These are phyloP conservation scores for Sylvicapra grimmia DNA, from an alignment of 2,113 vertebrate genomes.

Conservation along the genomic window DNA sequence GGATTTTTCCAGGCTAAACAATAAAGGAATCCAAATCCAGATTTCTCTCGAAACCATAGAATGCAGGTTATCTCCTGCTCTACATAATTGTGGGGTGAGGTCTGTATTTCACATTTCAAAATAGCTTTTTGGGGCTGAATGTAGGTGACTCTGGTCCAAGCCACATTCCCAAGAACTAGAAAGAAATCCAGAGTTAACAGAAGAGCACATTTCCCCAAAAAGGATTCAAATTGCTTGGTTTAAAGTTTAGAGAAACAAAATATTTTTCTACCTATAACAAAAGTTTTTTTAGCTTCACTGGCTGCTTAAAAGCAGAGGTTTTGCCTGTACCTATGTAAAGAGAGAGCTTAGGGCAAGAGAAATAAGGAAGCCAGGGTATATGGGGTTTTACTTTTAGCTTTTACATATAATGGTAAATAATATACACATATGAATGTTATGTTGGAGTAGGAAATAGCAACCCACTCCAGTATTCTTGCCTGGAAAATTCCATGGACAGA, in stretches of 20 bases:
- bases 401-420: not conserved
- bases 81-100: not conserved
- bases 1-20: not conserved
- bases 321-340: not conserved
- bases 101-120: not conserved
- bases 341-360: not conserved
- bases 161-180: not conserved
- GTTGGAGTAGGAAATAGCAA: not conserved
- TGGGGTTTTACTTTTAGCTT: not conserved
- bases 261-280: not conserved
- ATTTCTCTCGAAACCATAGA: not conserved
- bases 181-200: not conserved
- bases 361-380: not conserved
- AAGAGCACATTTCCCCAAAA: not conserved
- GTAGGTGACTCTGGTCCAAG: not conserved
- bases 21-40: not conserved
- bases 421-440: not conserved
- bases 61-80: not conserved
- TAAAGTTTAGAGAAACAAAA: not conserved
- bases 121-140: not conserved
- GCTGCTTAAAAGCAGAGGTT: not conserved
- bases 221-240: not conserved
- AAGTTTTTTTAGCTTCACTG: not conserved
- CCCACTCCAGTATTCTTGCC: not conserved
- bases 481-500: not conserved